Base-by-base conservation (phyloP, 2,888 invertebrate genomes). In the Melieria omissa region DNA sequence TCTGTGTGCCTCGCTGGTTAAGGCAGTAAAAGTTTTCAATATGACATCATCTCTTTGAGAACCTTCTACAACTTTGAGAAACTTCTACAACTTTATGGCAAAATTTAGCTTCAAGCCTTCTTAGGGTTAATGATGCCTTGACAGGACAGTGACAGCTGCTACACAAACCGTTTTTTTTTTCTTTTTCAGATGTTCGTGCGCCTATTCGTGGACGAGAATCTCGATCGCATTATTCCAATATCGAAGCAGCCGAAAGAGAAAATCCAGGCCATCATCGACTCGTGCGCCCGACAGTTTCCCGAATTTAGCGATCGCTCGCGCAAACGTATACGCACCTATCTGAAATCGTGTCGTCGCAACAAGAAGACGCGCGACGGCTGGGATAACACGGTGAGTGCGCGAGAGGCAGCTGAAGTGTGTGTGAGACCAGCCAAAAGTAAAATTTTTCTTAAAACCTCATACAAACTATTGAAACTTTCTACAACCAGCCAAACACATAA, bases 161-260 rank as follows among this genome's bases (percentile, higher is more conserved):
- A 57, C 16, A n/a, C 57, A 57, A 57, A 58, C 29, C n/a, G 16
- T 46, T 47, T 0, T 46, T 45, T 58, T 65, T 12, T 45, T 65
- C 49, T 60, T 74, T 79, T 89, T 65, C 89, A 98, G 98, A 98
- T 98, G 98, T 98, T 98, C 88, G 97, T 98, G 75, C 92, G 98
- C 57, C 90, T 98, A 74, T 98, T 98, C 88, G 98, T 98, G 74
- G 98, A 98, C 86, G 98, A 98, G 88, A 98, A 98, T 86, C 89
- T 98, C 80, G 98, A 98, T 87, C 91, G 98, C 84, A 96, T 96
- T 90, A 96, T 98, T 72, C 98, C 98, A 72, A 98, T 98, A 83
- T 97, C 97, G 67, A 97, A 98, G 85, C 98, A 98, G 88, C 98
- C 98, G 8, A 98, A 98, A 86, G 98, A 98, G 86, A 98, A 98